Percentiles rank a stretch among this genome's conserved stretches.
phyloP scores from a whole-genome alignment of 2,797 vertebrate species.

The Meriones psammophilus region DNA sequence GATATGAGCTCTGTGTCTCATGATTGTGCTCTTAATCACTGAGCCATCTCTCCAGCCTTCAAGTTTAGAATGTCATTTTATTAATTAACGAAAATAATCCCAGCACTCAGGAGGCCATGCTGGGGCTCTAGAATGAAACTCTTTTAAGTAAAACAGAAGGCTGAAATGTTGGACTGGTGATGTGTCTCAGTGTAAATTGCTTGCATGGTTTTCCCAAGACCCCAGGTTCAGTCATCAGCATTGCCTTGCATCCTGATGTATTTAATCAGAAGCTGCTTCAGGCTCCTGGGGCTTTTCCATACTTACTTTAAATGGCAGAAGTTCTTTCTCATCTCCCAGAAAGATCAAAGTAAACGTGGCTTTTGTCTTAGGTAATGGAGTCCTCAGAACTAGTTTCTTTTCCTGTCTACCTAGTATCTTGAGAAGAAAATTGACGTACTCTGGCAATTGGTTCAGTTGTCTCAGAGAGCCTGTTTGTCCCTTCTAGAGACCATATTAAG shows the following conservation, averaged over 20 bases:
- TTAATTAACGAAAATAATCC: constrained; percentile 2
- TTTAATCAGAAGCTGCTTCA: constrained; percentile 49
- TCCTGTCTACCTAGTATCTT: background rate
- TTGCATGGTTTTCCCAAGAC: background rate
- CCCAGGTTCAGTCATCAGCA: background rate
- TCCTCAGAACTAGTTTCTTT: constrained; percentile 45
- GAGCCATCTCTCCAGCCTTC: background rate
- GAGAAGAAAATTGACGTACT: background rate
- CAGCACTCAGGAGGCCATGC: background rate
- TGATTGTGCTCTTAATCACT: background rate
- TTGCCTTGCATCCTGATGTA: background rate
- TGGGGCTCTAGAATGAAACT: background rate
- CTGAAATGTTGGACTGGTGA: background rate
- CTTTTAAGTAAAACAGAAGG: background rate
- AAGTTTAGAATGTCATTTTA: constrained; percentile 13
- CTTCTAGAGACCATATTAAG: constrained; percentile 48
- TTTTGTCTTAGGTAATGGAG: constrained; percentile 51
- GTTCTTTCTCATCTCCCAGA: constrained; percentile 48
- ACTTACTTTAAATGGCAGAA: constrained; percentile 62
- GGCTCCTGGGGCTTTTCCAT: constrained; percentile 29
- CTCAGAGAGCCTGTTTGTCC: constrained; percentile 19
- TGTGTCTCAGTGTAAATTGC: background rate
- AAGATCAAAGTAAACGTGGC: constrained; percentile 58
- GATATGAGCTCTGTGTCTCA: background rate
- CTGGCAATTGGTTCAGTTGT: constrained; percentile 18